phyloP scores from a whole-genome alignment of 2,797 vertebrate genomes.

The Hapalemur alaotrensis region DNA sequence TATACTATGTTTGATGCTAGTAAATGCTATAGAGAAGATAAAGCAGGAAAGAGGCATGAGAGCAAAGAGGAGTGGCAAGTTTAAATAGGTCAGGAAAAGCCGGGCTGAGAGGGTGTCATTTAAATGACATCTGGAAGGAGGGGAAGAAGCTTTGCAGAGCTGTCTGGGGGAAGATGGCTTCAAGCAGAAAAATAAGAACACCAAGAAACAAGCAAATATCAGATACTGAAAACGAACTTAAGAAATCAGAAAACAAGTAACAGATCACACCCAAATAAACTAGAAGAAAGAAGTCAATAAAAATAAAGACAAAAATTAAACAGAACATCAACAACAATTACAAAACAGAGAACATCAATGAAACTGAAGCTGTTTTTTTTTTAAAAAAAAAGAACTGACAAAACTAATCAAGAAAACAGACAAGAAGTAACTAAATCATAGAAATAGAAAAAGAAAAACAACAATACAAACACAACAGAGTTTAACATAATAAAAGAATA shows the following conservation, averaged over 20 bases:
- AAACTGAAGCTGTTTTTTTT: not conserved
- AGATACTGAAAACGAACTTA: not conserved
- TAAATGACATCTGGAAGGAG: not conserved
- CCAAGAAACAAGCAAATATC: not conserved
- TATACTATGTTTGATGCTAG: not conserved
- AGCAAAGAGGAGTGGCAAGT: not conserved
- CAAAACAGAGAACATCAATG: not conserved
- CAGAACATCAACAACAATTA: not conserved
- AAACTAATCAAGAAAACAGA: not conserved
- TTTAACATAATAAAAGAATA: not conserved
- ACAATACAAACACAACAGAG: not conserved
- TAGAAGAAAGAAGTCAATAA: not conserved
- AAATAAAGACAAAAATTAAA: conserved; percentile 28
- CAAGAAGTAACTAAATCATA: not conserved
- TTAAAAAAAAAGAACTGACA: not conserved
- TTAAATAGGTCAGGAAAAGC: not conserved
- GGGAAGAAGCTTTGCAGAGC: not conserved
- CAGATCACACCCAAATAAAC: not conserved
- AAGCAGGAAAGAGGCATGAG: not conserved
- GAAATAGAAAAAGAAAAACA: not conserved
- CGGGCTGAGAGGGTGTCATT: not conserved
- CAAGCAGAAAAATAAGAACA: not conserved
- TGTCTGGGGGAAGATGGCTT: not conserved
- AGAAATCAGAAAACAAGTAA: conserved; percentile 9
- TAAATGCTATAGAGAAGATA: not conserved